Percentiles rank a stretch among this genome's conserved stretches.
Evolutionary conservation across 92 coral and sea anemone species (phyloP).

Genomic region (Palythoa heliodiscus): DNA sequence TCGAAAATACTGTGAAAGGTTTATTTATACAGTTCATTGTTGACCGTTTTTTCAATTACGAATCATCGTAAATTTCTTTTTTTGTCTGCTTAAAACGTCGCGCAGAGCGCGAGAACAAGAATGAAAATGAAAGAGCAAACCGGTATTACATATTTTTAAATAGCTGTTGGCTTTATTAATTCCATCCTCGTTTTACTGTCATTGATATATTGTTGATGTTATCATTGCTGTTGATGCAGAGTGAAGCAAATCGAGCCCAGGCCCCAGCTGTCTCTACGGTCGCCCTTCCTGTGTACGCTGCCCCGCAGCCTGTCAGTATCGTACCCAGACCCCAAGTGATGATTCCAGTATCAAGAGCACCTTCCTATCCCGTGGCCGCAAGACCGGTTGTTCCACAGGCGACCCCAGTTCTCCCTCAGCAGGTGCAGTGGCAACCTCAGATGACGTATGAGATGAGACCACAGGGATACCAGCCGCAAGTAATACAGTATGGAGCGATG

Average conservation of each 20-base stretch:
- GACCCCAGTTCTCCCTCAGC: conserved; percentile 70
- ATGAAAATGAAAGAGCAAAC: no score
- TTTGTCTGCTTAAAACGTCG: no score
- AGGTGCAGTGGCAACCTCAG: conserved; percentile 89
- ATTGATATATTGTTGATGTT: background rate
- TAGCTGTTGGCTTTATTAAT: background rate
- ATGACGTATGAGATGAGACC: conserved; percentile 72
- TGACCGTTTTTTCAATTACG: no score
- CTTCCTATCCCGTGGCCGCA: conserved; percentile 72
- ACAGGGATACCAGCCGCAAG: conserved; percentile 77
- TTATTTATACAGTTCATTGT: no score
- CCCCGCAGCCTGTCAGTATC: conserved; percentile 73
- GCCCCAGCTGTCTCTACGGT: conserved; percentile 75
- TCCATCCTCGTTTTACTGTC: background rate
- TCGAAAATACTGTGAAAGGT: no score
- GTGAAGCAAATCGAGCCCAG: conserved; percentile 65
- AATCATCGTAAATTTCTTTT: no score
- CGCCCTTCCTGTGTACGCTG: conserved; percentile 79
- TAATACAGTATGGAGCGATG: conserved; percentile 81
- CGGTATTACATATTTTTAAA: background rate
- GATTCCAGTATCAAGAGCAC: conserved; percentile 79
- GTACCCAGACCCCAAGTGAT: conserved; percentile 88
- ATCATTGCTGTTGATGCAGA: background rate
- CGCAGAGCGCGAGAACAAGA: no score
- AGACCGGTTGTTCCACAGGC: conserved; percentile 66